Percentiles rank a stretch among this genome's conserved stretches.
Evolutionary conservation across 2,888 invertebrate genomes (phyloP).

Genomic region (Clostera curtula): DNA sequence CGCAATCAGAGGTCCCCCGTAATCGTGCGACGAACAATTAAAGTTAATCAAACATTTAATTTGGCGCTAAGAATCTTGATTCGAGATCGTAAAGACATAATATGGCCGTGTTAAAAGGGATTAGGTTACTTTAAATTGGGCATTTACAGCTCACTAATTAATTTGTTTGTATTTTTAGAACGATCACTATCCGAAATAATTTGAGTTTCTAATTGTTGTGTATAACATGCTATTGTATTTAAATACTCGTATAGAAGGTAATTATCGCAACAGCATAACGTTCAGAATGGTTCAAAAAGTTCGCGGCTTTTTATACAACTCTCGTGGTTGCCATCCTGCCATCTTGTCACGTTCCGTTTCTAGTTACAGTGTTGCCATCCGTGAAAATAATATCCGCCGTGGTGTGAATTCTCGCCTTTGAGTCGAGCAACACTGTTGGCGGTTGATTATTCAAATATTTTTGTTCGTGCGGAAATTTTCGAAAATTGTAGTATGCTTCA

Average conservation of each 20-base stretch:
- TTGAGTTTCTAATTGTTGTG: too few relatives aligned
- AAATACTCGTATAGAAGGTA: too few relatives aligned
- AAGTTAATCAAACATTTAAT: slow-evolving; percentile 3
- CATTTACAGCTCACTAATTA: too few relatives aligned
- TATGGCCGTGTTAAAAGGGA: too few relatives aligned
- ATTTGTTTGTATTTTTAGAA: too few relatives aligned
- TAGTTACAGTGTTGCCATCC: slow-evolving; percentile 58
- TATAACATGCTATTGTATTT: too few relatives aligned
- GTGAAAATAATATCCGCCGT: slow-evolving; percentile 66
- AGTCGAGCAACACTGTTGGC: slow-evolving; percentile 36
- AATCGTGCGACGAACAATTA: neutral
- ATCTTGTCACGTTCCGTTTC: slow-evolving; percentile 44
- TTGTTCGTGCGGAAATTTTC: slow-evolving; percentile 25
- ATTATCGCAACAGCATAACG: too few relatives aligned
- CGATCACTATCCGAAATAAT: too few relatives aligned
- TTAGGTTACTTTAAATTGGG: too few relatives aligned
- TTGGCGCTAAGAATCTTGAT: slow-evolving; percentile 1
- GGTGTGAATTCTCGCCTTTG: slow-evolving; percentile 52
- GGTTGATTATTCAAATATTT: slow-evolving; percentile 32
- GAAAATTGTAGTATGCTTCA: too few relatives aligned
- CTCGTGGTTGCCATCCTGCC: too few relatives aligned
- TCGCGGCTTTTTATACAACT: slow-evolving; percentile 21
- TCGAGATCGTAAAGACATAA: neutral
- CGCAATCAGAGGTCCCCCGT: too few relatives aligned
- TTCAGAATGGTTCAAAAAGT: slow-evolving; percentile 19